Percentiles rank a stretch among this genome's conserved stretches.
Evolutionary conservation across 2,888 invertebrate species (phyloP).

Genomic region (Cacoxenus indagator): DNA sequence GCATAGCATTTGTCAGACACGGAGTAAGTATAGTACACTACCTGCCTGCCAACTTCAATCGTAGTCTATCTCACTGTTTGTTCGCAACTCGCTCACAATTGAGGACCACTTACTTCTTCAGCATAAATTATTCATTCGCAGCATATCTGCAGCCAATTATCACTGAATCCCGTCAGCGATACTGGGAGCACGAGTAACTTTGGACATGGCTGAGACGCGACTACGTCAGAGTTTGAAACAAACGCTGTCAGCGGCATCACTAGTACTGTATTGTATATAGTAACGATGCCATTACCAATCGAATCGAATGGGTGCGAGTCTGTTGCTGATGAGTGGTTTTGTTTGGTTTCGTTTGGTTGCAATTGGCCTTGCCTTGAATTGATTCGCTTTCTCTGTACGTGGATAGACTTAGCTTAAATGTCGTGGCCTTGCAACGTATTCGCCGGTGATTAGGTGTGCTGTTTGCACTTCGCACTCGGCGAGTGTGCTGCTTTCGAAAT

Average conservation of each 20-base stretch:
- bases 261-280: not conserved
- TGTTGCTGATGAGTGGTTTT: not conserved
- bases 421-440: too few species aligned
- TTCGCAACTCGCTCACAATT: not conserved
- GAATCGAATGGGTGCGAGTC: not conserved
- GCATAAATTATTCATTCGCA: conserved; percentile 23
- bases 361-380: not conserved
- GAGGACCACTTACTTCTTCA: not conserved
- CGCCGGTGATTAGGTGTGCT: too few species aligned
- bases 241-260: too few species aligned
- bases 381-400: not conserved
- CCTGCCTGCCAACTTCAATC: too few species aligned
- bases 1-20: conserved; percentile 25
- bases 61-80: too few species aligned
- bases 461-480: too few species aligned
- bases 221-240: too few species aligned
- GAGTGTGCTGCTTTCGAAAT: too few species aligned
- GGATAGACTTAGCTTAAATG: too few species aligned
- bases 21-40: too few species aligned
- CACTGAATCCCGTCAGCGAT: conserved; percentile 1
- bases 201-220: too few species aligned
- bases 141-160: conserved; percentile 32
- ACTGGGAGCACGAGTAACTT: not conserved
- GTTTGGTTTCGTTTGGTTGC: not conserved
- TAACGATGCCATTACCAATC: not conserved